These are phyloP conservation scores for Aphelenchoides fujianensis DNA, from an alignment of 1,140 invertebrate genomes.

Conservation along the genomic window DNA sequence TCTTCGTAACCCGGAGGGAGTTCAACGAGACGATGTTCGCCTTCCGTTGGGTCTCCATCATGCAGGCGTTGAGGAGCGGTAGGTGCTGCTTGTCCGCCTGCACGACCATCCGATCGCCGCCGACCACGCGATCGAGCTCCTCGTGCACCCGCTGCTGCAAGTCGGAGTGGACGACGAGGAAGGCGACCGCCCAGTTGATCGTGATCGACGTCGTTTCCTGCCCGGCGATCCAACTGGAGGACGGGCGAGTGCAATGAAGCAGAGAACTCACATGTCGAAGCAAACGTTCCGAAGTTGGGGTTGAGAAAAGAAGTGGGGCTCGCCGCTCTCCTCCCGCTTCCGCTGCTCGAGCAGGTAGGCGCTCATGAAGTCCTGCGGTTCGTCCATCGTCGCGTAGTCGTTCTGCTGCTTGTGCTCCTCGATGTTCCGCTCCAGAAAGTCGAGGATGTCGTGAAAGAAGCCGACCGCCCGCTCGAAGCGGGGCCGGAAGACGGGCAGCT, in stretches of 20 bases:
- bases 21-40: slow-evolving; percentile 11
- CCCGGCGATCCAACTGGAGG: slow-evolving; percentile 15
- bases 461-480: background rate
- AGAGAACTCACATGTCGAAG: background rate
- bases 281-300: background rate
- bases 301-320: slow-evolving; percentile 21
- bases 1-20: background rate
- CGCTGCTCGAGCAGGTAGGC: slow-evolving; percentile 14
- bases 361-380: slow-evolving; percentile 20
- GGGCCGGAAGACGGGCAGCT: background rate
- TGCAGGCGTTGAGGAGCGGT: background rate
- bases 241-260: no score
- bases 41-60: background rate
- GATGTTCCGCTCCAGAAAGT: slow-evolving; percentile 14
- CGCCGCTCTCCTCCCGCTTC: slow-evolving; percentile 7
- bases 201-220: slow-evolving; percentile 13
- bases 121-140: slow-evolving; percentile 19
- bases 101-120: slow-evolving; percentile 13
- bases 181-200: slow-evolving; percentile 11
- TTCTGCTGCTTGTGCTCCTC: slow-evolving; percentile 8
- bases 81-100: slow-evolving; percentile 7
- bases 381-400: background rate
- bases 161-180: slow-evolving; percentile 3
- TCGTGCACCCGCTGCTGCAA: slow-evolving; percentile 13
- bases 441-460: background rate